Evolutionary conservation across 1,140 invertebrate genomes (phyloP).

Genomic region (Zeugodacus cucurbitae): DNA sequence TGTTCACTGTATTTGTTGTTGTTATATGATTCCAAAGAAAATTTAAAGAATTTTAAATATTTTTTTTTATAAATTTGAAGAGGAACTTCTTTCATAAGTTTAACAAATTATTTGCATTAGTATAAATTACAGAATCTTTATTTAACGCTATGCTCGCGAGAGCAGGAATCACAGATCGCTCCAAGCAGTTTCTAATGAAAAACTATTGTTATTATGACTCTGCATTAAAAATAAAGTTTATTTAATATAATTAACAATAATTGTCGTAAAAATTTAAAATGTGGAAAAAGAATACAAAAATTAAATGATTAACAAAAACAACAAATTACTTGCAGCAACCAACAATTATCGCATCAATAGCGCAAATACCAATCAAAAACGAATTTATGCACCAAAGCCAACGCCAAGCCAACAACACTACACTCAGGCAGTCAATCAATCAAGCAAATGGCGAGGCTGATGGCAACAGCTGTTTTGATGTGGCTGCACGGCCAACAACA

Average conservation of each 20-base stretch:
- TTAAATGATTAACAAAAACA: background rate
- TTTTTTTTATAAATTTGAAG: no score
- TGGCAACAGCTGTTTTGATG: slow-evolving; percentile 4
- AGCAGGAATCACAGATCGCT: no score
- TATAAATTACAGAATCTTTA: no score
- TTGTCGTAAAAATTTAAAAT: background rate
- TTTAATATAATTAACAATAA: background rate
- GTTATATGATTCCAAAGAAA: no score
- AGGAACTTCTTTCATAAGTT: no score
- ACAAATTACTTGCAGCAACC: background rate
- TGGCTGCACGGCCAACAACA: background rate
- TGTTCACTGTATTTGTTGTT: no score
- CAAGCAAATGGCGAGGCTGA: background rate
- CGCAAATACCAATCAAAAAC: slow-evolving; percentile 32
- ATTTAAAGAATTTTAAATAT: no score
- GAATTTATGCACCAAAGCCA: slow-evolving; percentile 16
- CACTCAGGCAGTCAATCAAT: background rate
- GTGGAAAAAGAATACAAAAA: background rate
- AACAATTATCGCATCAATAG: slow-evolving; percentile 33
- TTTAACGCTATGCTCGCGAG: no score
- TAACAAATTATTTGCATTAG: no score
- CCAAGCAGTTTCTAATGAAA: no score
- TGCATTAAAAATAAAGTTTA: background rate
- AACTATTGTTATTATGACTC: no score
- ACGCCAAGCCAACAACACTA: background rate